A percentile compares a stretch with the other conserved stretches of the same genome.
phyloP scores from a whole-genome alignment of 2,888 invertebrate species.

The Torymus aiolomorphi region DNA sequence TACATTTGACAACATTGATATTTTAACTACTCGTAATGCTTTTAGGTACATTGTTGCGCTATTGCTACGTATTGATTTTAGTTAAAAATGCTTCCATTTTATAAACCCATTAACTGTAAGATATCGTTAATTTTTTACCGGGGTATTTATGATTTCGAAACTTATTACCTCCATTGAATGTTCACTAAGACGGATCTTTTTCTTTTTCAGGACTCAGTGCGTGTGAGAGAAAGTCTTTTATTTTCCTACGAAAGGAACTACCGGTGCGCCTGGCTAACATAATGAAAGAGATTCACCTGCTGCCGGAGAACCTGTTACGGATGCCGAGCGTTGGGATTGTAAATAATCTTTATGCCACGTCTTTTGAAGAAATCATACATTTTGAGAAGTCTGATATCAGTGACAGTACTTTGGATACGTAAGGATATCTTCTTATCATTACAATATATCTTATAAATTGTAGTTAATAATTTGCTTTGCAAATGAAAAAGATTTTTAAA shows the following conservation, averaged over 20 bases:
- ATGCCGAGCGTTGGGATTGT: constrained; percentile 97
- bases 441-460: neutral
- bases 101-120: no score
- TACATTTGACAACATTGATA: no score
- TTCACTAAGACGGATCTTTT: neutral
- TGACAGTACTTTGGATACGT: constrained; percentile 82
- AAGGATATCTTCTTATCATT: constrained; percentile 15
- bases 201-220: constrained; percentile 87
- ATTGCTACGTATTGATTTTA: no score
- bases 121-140: no score
- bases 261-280: constrained; percentile 99
- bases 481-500: neutral
- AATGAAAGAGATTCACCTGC: constrained; percentile 98
- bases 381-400: constrained; percentile 91
- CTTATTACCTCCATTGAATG: no score
- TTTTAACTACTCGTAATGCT: no score
- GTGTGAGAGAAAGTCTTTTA: constrained; percentile 92
- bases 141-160: no score
- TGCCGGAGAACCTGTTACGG: constrained; percentile 93
- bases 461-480: neutral
- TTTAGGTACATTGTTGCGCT: no score
- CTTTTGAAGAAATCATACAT: constrained; percentile 95
- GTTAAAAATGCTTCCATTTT: no score
- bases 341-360: constrained; percentile 94
- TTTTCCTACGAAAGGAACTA: constrained; percentile 96